Base-by-base conservation (phyloP, 2,797 vertebrate species). In the Numenius phaeopus region DNA sequence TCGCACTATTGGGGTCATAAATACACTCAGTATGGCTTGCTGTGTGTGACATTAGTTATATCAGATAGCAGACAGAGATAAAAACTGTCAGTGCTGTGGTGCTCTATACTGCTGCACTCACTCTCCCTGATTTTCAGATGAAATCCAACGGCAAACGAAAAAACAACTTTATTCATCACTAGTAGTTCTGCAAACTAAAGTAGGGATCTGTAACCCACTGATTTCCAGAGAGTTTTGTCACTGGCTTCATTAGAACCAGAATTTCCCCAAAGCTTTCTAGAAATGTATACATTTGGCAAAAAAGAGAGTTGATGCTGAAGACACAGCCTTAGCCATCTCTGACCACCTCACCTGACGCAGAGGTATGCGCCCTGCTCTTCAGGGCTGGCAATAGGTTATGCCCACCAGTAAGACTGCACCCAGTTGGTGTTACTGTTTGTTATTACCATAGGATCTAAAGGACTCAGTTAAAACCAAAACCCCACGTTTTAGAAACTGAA, bases 321-420 rank as follows among this genome's bases (percentile, higher is more conserved):
- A 7, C 32, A 59, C 27, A 44, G 29, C 7, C 32, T 34, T 65
- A 39, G 37, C 24, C 29, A 18, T 14, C 61, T 86, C 49, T 81
- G n/a, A 67, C 6, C 21, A 9, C 10, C 29, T 42, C 23, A 21
- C 22, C 16, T 57, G 55, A 42, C 0, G 0, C 26, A 58, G 46
- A 65, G 65, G 5, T 20, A 6, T 3, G 14, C 0, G 9, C 2
- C 21, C 37, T 26, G 11, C n/a, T n/a, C 26, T 27, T 71, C 27
- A 61, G 66, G 65, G 20, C 17, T 61, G 18, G 40, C n/a, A 46
- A 5, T 8, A 26, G 29, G 15, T 29, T n/a, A 17, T 0, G 0
- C 4, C 46, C 17, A 3, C 26, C 27, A 14, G 12, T 8, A 58
- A 9, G 17, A 18, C 20, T 32, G n/a, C 15, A 44, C 14, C n/a